Conservation (phyloP, 2,113 vertebrate species). For the Alethe diademata region DNA sequence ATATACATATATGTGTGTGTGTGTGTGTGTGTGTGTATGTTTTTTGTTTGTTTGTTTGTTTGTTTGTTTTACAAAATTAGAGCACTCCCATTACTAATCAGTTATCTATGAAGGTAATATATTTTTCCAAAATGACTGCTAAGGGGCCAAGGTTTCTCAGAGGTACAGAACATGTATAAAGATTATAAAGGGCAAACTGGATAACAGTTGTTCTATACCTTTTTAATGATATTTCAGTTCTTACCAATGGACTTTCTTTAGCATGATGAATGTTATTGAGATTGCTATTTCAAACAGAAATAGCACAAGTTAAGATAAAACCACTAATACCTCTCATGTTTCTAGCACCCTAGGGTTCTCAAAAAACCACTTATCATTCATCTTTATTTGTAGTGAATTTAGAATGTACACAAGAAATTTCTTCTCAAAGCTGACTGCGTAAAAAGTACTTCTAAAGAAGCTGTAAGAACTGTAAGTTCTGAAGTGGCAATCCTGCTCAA, state of each 20-base stretch:
- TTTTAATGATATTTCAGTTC: background rate
- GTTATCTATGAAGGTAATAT: background rate
- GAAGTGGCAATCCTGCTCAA: background rate
- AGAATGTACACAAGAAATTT: background rate
- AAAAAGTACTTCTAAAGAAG: background rate
- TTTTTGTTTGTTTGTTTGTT: background rate
- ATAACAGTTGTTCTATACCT: background rate
- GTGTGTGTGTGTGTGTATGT: background rate
- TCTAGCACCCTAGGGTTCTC: background rate
- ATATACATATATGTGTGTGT: too few relatives aligned
- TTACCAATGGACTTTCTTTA: background rate
- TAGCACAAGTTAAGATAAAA: background rate
- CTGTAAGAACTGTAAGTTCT: background rate
- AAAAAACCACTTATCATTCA: background rate
- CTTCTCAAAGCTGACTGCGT: background rate
- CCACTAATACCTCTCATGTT: background rate
- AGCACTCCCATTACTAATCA: background rate
- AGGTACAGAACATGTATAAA: background rate
- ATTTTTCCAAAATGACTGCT: background rate
- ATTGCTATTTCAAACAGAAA: background rate
- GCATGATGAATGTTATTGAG: background rate
- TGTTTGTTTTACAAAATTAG: background rate
- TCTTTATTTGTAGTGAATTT: background rate
- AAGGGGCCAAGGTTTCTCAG: background rate
- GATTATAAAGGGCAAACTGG: background rate